Evolutionary conservation across 1,140 invertebrate genomes (phyloP).

Genomic region (Nephila pilipes): DNA sequence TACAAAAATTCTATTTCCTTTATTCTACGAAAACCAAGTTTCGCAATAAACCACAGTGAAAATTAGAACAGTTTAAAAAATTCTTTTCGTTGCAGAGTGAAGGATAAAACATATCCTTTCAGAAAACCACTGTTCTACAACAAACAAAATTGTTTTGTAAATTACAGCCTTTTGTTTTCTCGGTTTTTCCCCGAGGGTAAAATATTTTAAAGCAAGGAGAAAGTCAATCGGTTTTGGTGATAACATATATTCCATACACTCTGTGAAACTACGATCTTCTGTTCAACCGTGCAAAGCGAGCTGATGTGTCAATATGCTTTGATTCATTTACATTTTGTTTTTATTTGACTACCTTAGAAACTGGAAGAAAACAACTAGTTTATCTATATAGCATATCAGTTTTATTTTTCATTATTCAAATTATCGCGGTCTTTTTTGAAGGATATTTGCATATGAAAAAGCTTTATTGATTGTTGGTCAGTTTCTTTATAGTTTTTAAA

Average conservation of each 20-base stretch:
- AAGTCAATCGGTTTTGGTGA: background rate
- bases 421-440: background rate
- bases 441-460: background rate
- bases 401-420: background rate
- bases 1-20: background rate
- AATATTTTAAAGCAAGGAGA: slow-evolving; percentile 15
- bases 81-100: background rate
- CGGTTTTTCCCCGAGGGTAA: background rate
- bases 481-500: background rate
- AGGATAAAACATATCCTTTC: slow-evolving; percentile 4
- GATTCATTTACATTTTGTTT: background rate
- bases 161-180: background rate
- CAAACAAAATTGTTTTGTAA: slow-evolving; percentile 30
- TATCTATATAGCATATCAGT: background rate
- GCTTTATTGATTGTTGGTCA: background rate
- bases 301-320: slow-evolving; percentile 10
- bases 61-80: slow-evolving; percentile 35
- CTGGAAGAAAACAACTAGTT: background rate
- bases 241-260: background rate
- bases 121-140: background rate
- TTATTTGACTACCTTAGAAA: background rate
- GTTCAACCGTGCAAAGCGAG: background rate
- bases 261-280: background rate
- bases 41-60: slow-evolving; percentile 12
- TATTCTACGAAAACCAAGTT: background rate